Evolutionary conservation across 2,113 vertebrate genomes (phyloP).

Genomic region (Ochotona princeps): DNA sequence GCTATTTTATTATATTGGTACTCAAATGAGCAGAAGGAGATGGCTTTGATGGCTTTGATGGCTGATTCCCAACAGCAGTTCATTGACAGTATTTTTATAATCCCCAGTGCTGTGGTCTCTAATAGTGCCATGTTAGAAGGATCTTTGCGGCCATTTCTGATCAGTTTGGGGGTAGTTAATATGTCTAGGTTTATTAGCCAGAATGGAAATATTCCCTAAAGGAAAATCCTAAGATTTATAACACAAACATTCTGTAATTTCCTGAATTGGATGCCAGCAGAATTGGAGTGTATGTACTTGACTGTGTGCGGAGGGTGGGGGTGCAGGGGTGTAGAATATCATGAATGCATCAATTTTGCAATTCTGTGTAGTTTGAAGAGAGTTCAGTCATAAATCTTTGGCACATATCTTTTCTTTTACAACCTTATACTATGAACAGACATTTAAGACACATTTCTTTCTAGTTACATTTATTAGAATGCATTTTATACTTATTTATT

Average conservation of each 20-base stretch:
- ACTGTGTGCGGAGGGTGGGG: not conserved
- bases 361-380: not conserved
- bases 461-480: not conserved
- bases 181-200: not conserved
- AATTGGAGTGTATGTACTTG: not conserved
- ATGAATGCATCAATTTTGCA: not conserved
- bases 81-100: slow-evolving; percentile 8
- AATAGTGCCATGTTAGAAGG: not conserved
- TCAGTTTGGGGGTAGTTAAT: not conserved
- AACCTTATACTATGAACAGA: not conserved
- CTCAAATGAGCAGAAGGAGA: slow-evolving; percentile 31
- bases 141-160: not conserved
- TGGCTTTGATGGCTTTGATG: slow-evolving; percentile 5
- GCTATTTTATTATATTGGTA: not conserved
- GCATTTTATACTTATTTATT: not conserved
- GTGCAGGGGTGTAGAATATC: not conserved
- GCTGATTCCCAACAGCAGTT: not conserved
- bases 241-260: not conserved
- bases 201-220: not conserved
- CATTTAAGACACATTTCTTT: not conserved
- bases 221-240: not conserved
- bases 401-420: not conserved
- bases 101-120: slow-evolving; percentile 31
- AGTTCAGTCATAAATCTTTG: not conserved
- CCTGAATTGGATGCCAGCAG: not conserved